These are phyloP conservation scores for Kradibia gibbosae DNA, from an alignment of 1,140 invertebrate genomes.

Conservation along the genomic window DNA sequence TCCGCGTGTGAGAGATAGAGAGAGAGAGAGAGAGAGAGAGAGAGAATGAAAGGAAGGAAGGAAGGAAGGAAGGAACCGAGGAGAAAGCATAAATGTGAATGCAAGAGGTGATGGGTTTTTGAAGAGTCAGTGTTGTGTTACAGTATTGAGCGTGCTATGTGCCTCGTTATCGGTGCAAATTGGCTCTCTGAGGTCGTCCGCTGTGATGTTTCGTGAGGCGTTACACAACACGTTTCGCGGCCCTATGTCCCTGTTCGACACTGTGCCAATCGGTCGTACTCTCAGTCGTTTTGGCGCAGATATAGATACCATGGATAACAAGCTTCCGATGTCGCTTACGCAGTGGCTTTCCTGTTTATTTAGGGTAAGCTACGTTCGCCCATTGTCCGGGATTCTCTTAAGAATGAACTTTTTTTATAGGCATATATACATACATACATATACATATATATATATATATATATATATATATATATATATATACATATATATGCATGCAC, in stretches of 20 bases:
- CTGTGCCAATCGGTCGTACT: conserved; percentile 87
- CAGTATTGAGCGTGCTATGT: conserved; percentile 80
- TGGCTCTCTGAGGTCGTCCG: conserved; percentile 81
- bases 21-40: conserved; percentile 14
- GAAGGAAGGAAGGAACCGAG: not conserved
- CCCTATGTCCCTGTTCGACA: conserved; percentile 88
- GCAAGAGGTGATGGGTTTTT: conserved; percentile 49
- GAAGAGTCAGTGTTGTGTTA: conserved; percentile 65
- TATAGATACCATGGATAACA: conserved; percentile 85
- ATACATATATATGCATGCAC: conserved; percentile 8
- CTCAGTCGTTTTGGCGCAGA: conserved; percentile 91
- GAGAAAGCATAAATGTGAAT: conserved; percentile 32
- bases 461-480: not conserved
- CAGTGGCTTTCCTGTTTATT: conserved; percentile 77
- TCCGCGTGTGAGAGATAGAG: not conserved
- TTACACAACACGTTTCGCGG: conserved; percentile 81
- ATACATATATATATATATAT: conserved; percentile 14
- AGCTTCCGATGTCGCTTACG: conserved; percentile 80
- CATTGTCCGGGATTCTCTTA: conserved; percentile 22
- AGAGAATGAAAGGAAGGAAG: not conserved
- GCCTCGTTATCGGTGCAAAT: conserved; percentile 79
- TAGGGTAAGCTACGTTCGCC: conserved; percentile 60
- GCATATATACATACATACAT: not conserved
- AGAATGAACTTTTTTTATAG: not conserved
- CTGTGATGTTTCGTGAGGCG: conserved; percentile 78